phyloP scores from a whole-genome alignment of 2,797 vertebrate genomes.

The Peromyscus aztecus region DNA sequence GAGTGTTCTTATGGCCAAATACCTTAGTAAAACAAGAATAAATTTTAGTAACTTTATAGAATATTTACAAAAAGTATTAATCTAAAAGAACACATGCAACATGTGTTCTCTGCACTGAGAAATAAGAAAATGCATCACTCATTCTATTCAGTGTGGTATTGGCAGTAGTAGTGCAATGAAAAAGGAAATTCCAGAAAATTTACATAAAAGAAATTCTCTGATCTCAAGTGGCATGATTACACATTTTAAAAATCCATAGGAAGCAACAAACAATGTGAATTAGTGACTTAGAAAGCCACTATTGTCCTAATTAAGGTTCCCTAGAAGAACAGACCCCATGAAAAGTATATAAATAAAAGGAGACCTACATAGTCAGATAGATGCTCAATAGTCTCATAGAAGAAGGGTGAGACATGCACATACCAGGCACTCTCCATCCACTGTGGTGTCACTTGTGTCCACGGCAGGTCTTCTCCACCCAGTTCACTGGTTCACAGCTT shows the following conservation, averaged over 20 bases:
- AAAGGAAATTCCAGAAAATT: neutral
- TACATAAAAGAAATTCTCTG: neutral
- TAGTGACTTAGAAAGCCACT: neutral
- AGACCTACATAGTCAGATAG: neutral
- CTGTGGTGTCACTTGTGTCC: neutral
- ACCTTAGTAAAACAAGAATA: neutral
- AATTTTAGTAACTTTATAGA: neutral
- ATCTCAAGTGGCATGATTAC: neutral
- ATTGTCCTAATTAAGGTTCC: neutral
- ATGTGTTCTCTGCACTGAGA: neutral
- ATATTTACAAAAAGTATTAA: neutral
- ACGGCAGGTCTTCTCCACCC: neutral
- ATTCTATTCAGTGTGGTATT: neutral
- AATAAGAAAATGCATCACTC: neutral
- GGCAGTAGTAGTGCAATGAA: neutral
- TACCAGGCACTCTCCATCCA: neutral
- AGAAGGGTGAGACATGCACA: neutral
- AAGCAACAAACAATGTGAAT: neutral
- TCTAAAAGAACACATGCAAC: neutral
- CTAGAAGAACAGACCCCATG: neutral
- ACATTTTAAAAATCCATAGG: neutral
- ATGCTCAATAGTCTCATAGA: neutral
- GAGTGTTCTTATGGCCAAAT: neutral
- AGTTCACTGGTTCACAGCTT: neutral
- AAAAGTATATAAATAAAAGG: neutral